A percentile compares a stretch with the other conserved stretches of the same genome.
These are phyloP conservation scores for Polypedilum pembai DNA, from an alignment of 1,140 invertebrate genomes.

Conservation along the genomic window DNA sequence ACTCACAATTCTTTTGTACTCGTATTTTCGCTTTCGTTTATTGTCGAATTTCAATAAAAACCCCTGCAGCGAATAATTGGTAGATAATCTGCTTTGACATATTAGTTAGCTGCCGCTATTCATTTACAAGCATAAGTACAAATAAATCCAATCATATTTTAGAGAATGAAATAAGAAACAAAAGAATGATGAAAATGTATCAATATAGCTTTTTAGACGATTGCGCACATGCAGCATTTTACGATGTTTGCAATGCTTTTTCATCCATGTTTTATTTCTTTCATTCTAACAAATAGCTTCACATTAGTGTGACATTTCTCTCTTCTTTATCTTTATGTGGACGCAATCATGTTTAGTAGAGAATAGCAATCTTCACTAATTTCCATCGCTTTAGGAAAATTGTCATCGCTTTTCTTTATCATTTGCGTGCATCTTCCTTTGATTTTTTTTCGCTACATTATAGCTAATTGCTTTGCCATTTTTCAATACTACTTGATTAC, in stretches of 20 bases:
- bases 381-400: conserved; percentile 21
- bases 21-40: background rate
- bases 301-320: background rate
- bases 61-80: conserved; percentile 22
- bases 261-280: background rate
- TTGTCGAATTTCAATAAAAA: background rate
- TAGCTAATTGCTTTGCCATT: background rate
- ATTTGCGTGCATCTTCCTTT: conserved; percentile 22
- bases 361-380: background rate
- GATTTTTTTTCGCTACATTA: background rate
- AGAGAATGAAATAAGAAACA: too few relatives aligned
- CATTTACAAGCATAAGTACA: too few relatives aligned
- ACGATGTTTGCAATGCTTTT: background rate
- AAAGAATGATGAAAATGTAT: background rate
- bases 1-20: too few relatives aligned
- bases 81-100: conserved; percentile 22
- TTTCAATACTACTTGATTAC: background rate
- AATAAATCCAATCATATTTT: too few relatives aligned
- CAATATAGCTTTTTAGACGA: background rate
- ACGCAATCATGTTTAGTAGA: conserved; percentile 8
- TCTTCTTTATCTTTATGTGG: background rate
- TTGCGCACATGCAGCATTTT: background rate
- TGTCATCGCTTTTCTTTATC: background rate
- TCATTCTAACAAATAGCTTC: background rate
- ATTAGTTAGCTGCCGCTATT: background rate